Base-by-base conservation (phyloP, 2,888 invertebrate species). In the Chalcosyrphus nemorum region DNA sequence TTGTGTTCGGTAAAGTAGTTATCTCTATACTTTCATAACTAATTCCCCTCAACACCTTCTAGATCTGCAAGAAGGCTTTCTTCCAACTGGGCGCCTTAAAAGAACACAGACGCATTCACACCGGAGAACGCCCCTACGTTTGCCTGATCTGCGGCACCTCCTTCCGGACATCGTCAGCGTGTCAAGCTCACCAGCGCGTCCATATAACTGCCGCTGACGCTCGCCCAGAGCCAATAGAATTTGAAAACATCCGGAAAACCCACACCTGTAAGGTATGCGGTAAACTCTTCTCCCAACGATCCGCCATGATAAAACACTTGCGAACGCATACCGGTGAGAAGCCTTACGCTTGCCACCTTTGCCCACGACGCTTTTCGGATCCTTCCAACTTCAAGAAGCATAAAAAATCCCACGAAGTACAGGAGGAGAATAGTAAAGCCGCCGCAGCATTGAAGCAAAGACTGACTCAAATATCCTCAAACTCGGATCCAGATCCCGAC, bases 51-150 rank as follows among this genome's bases (percentile, higher is more conserved):
- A 59, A 41, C 9, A 21, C 24, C 41, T 76, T 70, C 88, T 91
- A 93, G 65, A 92, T 94, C 13, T 96, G 96, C 90, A 92, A 93
- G 70, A 96, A 96, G 90, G 92, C 93, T 59, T 96, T 96, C 91
- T 94, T 94, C 0, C 96, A 96, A 91, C 95, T 94, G 88, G 95
- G 96, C 71, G 96, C 96, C 92, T 92, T 96, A 72, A 93, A 94
- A 43, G 96, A 96, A 87, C 96, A 96, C 91, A 93, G 93, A 90
- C 93, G 96, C 71, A 95, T 95, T 87, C 96, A 96, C 91, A 96
- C 93, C 0, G 95, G 96, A 0, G 96, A 81, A 95, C 65, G 81
- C 4, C 81, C 85, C 2, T 81, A 29, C 9, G 75, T 71, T 0
- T 85, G 85, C 19, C 54, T 76, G 1, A 71, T 57, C 1, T 85